Evolutionary conservation across 2,113 vertebrate species (phyloP).

Genomic region (Bubalus kerabau): DNA sequence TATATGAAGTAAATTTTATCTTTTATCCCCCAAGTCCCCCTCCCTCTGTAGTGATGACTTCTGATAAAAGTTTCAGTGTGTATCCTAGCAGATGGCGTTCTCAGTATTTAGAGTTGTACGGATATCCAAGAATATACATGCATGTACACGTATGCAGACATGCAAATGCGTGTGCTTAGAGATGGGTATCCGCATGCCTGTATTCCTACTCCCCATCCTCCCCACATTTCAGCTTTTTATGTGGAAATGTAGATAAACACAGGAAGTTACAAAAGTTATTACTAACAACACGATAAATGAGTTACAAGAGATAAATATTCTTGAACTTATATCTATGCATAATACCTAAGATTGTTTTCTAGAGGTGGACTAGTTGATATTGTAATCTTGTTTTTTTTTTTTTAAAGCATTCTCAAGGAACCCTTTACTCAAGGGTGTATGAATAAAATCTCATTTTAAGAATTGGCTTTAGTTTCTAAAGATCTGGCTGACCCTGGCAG

Average conservation of each 20-base stretch:
- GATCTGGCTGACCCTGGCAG: rapidly evolving
- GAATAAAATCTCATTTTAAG: neutral
- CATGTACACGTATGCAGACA: neutral
- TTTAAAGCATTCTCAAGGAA: neutral
- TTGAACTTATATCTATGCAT: neutral
- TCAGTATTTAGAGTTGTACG: neutral
- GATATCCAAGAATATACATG: rapidly evolving
- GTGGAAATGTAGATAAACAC: neutral
- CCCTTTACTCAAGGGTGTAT: neutral
- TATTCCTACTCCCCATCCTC: neutral
- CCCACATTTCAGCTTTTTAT: neutral
- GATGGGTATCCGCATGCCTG: rapidly evolving
- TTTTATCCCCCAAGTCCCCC: neutral
- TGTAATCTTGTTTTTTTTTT: neutral
- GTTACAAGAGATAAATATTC: neutral
- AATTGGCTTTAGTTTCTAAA: neutral
- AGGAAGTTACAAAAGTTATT: neutral
- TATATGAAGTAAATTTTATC: neutral
- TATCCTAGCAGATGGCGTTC: neutral
- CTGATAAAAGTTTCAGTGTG: neutral
- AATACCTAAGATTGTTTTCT: neutral
- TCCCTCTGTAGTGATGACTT: neutral
- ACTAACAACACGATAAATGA: neutral
- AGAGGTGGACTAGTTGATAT: neutral
- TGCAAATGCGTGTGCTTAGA: rapidly evolving